Conservation (phyloP, 2,797 vertebrate genomes). For the Phoebastria nigripes region DNA sequence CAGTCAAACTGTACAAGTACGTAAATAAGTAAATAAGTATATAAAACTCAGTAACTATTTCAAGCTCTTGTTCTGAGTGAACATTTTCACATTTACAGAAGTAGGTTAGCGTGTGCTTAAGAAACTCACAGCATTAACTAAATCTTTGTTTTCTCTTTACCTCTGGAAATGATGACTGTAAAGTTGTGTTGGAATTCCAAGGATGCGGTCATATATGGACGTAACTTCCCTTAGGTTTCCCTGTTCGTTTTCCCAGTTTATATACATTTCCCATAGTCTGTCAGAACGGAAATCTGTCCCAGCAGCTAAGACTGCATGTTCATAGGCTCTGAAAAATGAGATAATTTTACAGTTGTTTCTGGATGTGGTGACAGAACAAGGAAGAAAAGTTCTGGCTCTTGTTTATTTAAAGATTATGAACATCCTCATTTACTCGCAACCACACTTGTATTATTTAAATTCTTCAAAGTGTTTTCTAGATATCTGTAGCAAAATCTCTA, state of each 20-base stretch:
- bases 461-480: background rate
- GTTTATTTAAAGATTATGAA: background rate
- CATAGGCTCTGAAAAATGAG: slow-evolving; percentile 84
- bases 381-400: background rate
- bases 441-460: background rate
- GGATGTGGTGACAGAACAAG: background rate
- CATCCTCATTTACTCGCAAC: background rate
- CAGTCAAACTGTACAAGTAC: rapidly evolving
- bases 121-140: background rate
- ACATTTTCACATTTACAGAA: background rate
- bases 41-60: background rate
- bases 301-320: slow-evolving; percentile 92
- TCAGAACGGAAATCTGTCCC: slow-evolving; percentile 98
- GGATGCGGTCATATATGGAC: slow-evolving; percentile 90
- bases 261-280: slow-evolving; percentile 94
- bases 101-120: rapidly evolving
- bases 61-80: background rate
- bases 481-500: background rate
- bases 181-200: slow-evolving; percentile 93
- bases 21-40: rapidly evolving
- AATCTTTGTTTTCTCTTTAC: slow-evolving; percentile 66
- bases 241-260: slow-evolving; percentile 93
- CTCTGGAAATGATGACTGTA: slow-evolving; percentile 97
- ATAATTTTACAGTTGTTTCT: background rate
- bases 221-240: slow-evolving; percentile 90